Percentiles rank a stretch among this genome's conserved stretches.
Conservation (phyloP, 2,888 invertebrate genomes). For the Escarpia spicata region DNA sequence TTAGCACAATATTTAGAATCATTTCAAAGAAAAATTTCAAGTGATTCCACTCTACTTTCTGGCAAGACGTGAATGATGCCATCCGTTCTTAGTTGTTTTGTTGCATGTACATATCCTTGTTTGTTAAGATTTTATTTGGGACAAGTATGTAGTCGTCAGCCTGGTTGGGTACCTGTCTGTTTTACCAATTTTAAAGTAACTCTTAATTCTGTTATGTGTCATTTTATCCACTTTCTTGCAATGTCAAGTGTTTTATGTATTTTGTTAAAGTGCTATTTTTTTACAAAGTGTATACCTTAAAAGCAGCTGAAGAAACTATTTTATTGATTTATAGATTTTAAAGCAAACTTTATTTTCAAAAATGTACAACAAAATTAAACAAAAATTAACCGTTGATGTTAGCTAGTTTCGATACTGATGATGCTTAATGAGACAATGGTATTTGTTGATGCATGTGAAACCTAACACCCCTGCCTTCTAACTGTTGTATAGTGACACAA, state of each 20-base stretch:
- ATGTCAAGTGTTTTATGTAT: background rate
- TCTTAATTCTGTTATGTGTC: background rate
- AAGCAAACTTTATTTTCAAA: background rate
- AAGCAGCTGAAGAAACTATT: background rate
- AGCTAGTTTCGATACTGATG: background rate
- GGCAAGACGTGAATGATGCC: background rate
- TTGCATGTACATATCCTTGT: background rate
- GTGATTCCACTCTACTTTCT: background rate
- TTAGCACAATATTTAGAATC: slow-evolving; percentile 13
- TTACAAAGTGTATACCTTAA: background rate
- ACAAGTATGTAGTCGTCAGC: background rate
- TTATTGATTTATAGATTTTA: background rate
- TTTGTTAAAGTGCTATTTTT: background rate
- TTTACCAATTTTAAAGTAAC: background rate
- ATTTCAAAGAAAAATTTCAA: background rate
- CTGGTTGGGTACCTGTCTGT: background rate
- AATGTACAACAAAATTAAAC: background rate
- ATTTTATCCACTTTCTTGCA: background rate
- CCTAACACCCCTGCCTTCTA: background rate
- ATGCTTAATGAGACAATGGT: background rate
- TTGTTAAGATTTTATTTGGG: background rate
- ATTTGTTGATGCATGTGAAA: background rate
- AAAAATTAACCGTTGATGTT: background rate
- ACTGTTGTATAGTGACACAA: background rate
- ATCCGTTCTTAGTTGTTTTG: background rate